Evolutionary conservation across 1,140 invertebrate genomes (phyloP), one percentile per base, ranked within the genome.

Genomic region (Mya arenaria): DNA sequence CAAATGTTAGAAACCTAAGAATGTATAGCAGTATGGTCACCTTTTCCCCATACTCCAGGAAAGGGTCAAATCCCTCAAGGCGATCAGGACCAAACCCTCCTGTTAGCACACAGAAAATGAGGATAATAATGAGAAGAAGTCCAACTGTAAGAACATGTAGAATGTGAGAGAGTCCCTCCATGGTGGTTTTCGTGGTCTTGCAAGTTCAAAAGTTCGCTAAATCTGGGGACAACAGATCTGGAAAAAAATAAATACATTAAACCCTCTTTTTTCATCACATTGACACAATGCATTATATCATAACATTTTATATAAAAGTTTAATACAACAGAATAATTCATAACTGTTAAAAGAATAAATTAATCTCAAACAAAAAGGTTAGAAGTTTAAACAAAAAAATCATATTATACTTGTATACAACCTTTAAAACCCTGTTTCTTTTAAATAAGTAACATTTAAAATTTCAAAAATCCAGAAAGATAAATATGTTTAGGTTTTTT

Each of bases 21-120:
- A 83, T 48, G 66, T 90, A 90, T 36, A 90, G 74, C 2, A 88
- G 25, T 4, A 88, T 62, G 1, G 86, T 86, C 19, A 73, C 44
- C 37, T 68, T 56, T 36, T 68, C 73, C 36, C 89, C 88, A 66
- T 89, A 87, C 4, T 39, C 23, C n/a, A 79, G 37, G 3, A 65
- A 78, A 0, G 84, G 82, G 63, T 87, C 84, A 56, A 82, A 85
- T 19, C 41, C 58, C 0, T 25, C 48, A 19, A 75, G 19, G 13
- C 48, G 39, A 36, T 72, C 68, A 36, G 81, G 56, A 52, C 75
- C 81, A 32, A 85, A 25, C 17, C 81, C 75, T 17, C 84, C 84
- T 10, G 81, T 41, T 25, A 83, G 56, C 25, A 81, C 30, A 44
- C 78, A 30, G 48, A 85, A 85, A 60, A 85, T 81, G 32, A 66